Percentiles rank a stretch among this genome's conserved stretches.
phyloP scores from a whole-genome alignment of 2,113 vertebrate genomes.

The Haemorhous mexicanus region DNA sequence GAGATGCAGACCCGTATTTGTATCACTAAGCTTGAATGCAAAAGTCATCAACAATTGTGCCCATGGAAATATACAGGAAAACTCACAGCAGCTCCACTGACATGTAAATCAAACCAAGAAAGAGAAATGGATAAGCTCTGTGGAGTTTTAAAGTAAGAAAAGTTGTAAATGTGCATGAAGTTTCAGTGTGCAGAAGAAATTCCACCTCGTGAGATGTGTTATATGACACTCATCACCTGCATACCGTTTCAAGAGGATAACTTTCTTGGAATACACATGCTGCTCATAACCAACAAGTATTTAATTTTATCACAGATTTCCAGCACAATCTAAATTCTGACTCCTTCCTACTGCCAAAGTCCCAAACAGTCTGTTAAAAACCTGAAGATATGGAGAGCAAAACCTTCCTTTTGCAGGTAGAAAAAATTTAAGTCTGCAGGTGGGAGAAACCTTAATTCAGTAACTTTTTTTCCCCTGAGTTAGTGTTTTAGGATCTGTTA shows the following conservation, averaged over 20 bases:
- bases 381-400: background rate
- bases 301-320: background rate
- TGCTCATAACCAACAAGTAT: background rate
- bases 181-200: background rate
- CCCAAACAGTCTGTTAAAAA: background rate
- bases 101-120: background rate
- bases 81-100: background rate
- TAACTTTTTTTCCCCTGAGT: background rate
- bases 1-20: background rate
- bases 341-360: background rate
- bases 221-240: background rate
- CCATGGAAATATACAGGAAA: background rate
- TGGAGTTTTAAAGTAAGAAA: background rate
- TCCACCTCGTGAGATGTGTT: background rate
- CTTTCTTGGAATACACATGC: background rate
- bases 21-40: background rate
- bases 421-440: background rate
- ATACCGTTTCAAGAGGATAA: background rate
- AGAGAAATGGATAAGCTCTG: background rate
- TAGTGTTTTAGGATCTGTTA: background rate
- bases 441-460: background rate
- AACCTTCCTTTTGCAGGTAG: background rate
- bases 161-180: background rate
- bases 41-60: background rate
- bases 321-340: background rate